Base-by-base conservation (phyloP, 2,113 vertebrate genomes). In the Chaenogobius annularis region DNA sequence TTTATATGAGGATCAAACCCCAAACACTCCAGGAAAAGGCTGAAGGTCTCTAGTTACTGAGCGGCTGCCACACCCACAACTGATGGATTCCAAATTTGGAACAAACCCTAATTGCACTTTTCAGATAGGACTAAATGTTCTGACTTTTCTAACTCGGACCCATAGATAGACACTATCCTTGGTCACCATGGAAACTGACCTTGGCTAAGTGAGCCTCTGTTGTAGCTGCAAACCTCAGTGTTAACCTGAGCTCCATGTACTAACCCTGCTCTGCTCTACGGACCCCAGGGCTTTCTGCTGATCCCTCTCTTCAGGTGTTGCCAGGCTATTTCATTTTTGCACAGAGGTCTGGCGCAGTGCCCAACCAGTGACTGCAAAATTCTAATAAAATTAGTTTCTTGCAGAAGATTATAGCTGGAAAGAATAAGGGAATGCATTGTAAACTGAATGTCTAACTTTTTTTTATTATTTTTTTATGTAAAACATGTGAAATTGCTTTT, bases 131-230 rank as follows among this genome's bases (percentile, higher is more conserved):
- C 35, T n/a, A 40, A 63, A 63, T 63, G 14, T 37, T 40, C 17
- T 63, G 15, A 59, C 26, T 35, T 56, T 56, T 22, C 20, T 56
- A 4, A 56, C 23, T 59, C 56, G 31, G 56, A 59, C 26, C 56
- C 56, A 9, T 2, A 52, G 7, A 52, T n/a, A 19, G n/a, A n/a
- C n/a, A n/a, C n/a, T 35, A 40, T 63, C 35, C 35, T 43, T 15
- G 14, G 61, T 63, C 35, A 63, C 61, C 61, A 63, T 63, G 61
- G 61, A 40, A 63, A 63, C 61, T 62, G 26, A 62, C 59, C 35
- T 37, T 62, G 17, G 59, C 26, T 62, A 37, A 37, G 61, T 63
- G 61, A 63, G 7, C 61, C 17, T n/a, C 35, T 40, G 31, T 63
- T 63, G 61, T 40, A 40, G 31, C 61, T 10, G 17, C 37, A 63